Conservation (phyloP, 1,140 invertebrate species). For the Globodera rostochiensis region DNA sequence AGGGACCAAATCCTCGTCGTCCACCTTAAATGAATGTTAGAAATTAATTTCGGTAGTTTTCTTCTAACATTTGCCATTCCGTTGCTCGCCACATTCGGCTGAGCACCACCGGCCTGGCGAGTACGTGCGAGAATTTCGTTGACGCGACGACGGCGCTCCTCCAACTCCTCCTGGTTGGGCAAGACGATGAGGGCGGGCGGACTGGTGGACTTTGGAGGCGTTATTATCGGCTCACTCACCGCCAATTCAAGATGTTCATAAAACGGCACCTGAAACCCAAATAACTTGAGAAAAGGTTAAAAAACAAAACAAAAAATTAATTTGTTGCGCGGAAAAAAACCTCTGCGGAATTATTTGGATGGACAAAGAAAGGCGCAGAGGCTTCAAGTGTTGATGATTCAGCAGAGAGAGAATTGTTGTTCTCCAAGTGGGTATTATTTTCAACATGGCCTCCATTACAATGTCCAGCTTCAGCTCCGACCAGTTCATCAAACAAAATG, state of each 20-base stretch:
- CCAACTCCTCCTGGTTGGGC: conserved; percentile 25
- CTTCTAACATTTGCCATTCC: neutral
- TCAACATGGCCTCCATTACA: too few relatives aligned
- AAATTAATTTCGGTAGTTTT: neutral
- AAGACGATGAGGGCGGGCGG: conserved; percentile 11
- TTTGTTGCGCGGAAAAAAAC: too few relatives aligned
- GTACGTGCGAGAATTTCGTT: conserved; percentile 45
- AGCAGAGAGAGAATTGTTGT: too few relatives aligned
- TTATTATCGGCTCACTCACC: neutral
- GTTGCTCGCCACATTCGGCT: neutral
- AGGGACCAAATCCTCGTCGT: neutral
- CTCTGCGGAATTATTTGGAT: too few relatives aligned
- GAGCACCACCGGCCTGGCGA: conserved; percentile 4
- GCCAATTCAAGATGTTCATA: conserved; percentile 12
- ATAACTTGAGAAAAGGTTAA: too few relatives aligned
- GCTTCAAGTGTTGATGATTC: too few relatives aligned
- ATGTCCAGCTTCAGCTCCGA: neutral
- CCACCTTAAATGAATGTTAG: neutral
- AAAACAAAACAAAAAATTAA: too few relatives aligned
- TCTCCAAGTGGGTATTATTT: too few relatives aligned
- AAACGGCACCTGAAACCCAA: neutral
- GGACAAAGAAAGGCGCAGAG: too few relatives aligned
- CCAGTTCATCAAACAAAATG: neutral
- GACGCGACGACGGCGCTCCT: conserved; percentile 33
- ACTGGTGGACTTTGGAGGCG: neutral